Base-by-base conservation (phyloP, 2,113 vertebrate genomes). In the Carassius carassius region DNA sequence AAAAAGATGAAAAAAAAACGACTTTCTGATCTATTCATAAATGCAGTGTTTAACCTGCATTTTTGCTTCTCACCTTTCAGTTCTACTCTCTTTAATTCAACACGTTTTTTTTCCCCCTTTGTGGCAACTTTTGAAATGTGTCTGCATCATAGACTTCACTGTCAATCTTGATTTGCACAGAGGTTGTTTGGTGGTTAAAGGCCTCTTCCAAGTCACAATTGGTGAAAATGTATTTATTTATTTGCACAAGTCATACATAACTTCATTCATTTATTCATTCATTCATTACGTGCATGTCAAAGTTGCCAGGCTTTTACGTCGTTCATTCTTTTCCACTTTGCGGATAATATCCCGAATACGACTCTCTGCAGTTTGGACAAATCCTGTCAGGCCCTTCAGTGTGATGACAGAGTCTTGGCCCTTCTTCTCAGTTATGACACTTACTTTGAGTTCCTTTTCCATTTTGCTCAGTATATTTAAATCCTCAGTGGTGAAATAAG, bases 131-230 rank as follows among this genome's bases (percentile, higher is more conserved):
- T n/a, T 13, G 2, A 88, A 0, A 0, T 79, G 67, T 6, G 12
- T 91, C 0, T 0, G 94, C 95, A 0, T 0, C 85, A 90, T 92
- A 96, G 0, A 3, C 47, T 0, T 86, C 63, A 0, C 86, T 82
- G 0, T 90, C 41, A 79, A 97, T 93, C 67, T 32, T 85, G 82
- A 99, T 72, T 13, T 2, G 4, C 11, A 93, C 0, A 1, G 51
- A 56, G 2, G 51, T 56, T 2, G 16, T 56, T 56, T 0, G 2
- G 6, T 0, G 0, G 0, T 0, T 21, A 4, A 83, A 92, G 47
- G 96, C 95, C 32, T 94, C 84, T 83, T 99, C 97, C 14, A 99
- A 91, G 0, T 85, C 78, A 60, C 94, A 88, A 90, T 95, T 99
- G 70, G 89, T 93, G n/a, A 91, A 17, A n/a, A n/a, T n/a, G n/a